These are phyloP conservation scores for Tretioscincus oriximinensis DNA, from an alignment of 2,113 vertebrate genomes.

Conservation along the genomic window DNA sequence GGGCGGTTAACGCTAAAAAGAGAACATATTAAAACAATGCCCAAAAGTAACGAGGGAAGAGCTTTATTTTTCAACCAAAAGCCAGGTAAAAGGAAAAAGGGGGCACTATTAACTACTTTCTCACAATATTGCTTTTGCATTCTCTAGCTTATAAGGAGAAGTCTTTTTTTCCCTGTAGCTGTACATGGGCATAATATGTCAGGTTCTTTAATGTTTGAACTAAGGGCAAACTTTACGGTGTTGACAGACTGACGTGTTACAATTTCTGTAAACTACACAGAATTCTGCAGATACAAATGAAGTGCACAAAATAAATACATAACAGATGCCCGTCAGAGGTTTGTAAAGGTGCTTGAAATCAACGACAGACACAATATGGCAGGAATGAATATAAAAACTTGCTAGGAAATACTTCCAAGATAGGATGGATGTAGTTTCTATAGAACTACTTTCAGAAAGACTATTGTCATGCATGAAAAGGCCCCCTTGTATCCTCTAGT, in stretches of 20 bases:
- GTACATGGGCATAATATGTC: background rate
- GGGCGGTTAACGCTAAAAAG: no score
- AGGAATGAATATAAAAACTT: background rate
- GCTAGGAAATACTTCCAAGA: background rate
- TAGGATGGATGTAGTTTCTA: background rate
- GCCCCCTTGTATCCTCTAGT: no score
- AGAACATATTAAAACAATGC: no score
- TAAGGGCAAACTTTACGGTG: no score
- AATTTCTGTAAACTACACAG: background rate
- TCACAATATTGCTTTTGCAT: background rate
- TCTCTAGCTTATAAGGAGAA: background rate
- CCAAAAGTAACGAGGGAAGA: no score
- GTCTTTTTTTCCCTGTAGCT: background rate
- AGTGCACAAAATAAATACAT: background rate
- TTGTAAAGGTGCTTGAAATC: no score
- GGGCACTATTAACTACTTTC: background rate
- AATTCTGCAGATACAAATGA: background rate
- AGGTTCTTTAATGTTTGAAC: no score
- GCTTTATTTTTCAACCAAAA: background rate
- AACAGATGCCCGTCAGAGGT: no score
- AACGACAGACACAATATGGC: no score
- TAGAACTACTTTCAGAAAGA: background rate
- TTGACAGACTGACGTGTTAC: no score
- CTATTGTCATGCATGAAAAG: no score
- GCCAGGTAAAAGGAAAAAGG: background rate